Evolutionary conservation across 2,797 vertebrate genomes (phyloP), one percentile per base, ranked within the genome.

Genomic region (Bovichtus variegatus): DNA sequence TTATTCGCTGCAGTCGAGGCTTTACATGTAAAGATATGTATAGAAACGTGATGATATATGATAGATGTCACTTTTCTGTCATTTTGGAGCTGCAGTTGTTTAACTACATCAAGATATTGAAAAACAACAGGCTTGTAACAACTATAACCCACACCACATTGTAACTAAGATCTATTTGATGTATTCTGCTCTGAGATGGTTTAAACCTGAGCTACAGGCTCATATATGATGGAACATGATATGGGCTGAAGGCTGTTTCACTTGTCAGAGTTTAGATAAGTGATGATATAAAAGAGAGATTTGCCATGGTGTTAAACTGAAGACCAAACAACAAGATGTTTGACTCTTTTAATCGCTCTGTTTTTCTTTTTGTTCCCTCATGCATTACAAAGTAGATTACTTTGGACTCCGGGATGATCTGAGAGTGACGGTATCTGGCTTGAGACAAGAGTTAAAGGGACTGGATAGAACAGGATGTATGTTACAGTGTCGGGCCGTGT

Each of bases 401-500:
- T 73, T 53, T 63, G 40, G 76, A 64, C 43, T 60, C 41, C 12
- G 61, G 60, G 44, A 44, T 57, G 4, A 72, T 69, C 40, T 60
- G 46, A 36, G 31, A 63, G 11, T 71, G 54, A 71, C 65, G 46
- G 31, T 47, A 21, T 75, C 59, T 53, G 12, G 51, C 49, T 19
- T 12, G 18, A 80, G 50, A 66, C 23, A 47, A 23, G 36, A 76
- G 50, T 59, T 72, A 25, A 82, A 74, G 71, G 19, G 55, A 62
- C 57, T 5, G 40, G 50, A 67, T 31, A 46, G 43, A 63, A 82
- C 66, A 64, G 82, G 83, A 87, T 83, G 68, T 58, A 19, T 67
- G 65, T 27, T 77, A 73, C 79, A 80, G 51, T 64, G 75, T 70
- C 41, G 16, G 74, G 46, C 57, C 40, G 83, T 89, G 90, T 93